These are phyloP conservation scores for Xanthostigma xanthostigma DNA, from an alignment of 2,888 invertebrate species.

Conservation along the genomic window DNA sequence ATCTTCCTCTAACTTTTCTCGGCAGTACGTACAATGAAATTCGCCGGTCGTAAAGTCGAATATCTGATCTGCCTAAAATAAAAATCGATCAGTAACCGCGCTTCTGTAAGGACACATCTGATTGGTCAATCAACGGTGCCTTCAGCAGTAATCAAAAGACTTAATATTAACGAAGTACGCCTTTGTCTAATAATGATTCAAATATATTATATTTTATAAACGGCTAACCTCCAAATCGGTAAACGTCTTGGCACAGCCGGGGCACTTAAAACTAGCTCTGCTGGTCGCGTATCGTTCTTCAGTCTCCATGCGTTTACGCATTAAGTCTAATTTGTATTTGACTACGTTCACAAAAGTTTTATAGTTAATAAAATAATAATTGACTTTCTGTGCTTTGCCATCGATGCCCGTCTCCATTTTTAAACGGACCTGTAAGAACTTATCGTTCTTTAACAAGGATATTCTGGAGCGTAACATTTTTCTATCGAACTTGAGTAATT, in stretches of 20 bases:
- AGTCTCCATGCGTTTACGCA: conserved; percentile 89
- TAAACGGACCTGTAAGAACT: conserved; percentile 81
- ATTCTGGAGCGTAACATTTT: conserved; percentile 85
- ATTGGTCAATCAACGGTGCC: neutral
- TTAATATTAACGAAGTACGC: too few relatives aligned
- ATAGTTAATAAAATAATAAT: conserved; percentile 96
- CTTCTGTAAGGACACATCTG: neutral
- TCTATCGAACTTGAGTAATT: conserved; percentile 81
- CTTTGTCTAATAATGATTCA: too few relatives aligned
- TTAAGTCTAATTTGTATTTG: conserved; percentile 91
- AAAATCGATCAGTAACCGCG: conserved; percentile 1
- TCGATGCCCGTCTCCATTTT: conserved; percentile 92
- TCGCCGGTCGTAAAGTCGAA: conserved; percentile 74
- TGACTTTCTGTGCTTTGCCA: conserved; percentile 89
- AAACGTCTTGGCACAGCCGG: conserved; percentile 80
- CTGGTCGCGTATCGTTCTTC: conserved; percentile 91
- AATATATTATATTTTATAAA: too few relatives aligned
- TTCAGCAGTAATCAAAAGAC: too few relatives aligned
- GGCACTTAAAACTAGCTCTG: conserved; percentile 89
- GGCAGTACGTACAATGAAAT: conserved; percentile 82
- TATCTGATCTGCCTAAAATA: conserved; percentile 62
- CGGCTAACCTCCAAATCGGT: conserved; percentile 77
- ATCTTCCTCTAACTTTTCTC: conserved; percentile 84
- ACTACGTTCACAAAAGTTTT: conserved; percentile 95
- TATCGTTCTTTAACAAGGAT: conserved; percentile 74